A percentile compares a stretch with the other conserved stretches of the same genome.
These are phyloP conservation scores for Carcharodon carcharias DNA, from an alignment of 2,797 vertebrate genomes.

Conservation along the genomic window DNA sequence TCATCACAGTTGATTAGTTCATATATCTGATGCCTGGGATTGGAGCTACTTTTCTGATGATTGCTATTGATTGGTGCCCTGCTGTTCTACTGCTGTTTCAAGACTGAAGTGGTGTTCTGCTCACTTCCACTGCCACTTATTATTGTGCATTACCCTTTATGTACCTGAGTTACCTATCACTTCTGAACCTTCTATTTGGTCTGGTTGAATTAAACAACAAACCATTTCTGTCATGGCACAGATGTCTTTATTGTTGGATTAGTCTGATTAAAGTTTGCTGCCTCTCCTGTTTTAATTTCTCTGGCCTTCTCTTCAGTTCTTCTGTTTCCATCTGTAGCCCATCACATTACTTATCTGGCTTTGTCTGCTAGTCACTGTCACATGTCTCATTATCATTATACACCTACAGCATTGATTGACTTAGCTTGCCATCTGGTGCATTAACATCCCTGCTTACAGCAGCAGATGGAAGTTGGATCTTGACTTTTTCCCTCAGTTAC, in stretches of 20 bases:
- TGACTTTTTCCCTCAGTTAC: neutral
- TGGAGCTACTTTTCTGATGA: neutral
- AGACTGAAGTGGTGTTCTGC: neutral
- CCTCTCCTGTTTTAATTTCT: neutral
- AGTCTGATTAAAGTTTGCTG: neutral
- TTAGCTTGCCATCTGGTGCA: neutral
- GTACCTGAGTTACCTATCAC: neutral
- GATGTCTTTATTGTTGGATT: neutral
- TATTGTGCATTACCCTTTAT: neutral
- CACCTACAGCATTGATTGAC: neutral
- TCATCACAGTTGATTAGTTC: neutral
- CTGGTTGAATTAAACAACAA: neutral
- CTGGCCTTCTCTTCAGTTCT: neutral
- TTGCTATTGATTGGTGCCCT: neutral
- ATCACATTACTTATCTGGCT: neutral
- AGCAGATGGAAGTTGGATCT: neutral
- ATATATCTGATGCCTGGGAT: neutral
- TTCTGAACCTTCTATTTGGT: neutral
- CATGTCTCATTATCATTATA: neutral
- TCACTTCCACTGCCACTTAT: neutral
- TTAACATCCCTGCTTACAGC: neutral
- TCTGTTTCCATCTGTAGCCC: neutral
- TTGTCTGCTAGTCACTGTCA: neutral
- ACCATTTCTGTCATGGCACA: neutral
- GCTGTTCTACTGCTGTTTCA: neutral